Percentiles rank a stretch among this genome's conserved stretches.
Evolutionary conservation across 2,888 invertebrate genomes (phyloP).

Genomic region (Pterostichus madidus): DNA sequence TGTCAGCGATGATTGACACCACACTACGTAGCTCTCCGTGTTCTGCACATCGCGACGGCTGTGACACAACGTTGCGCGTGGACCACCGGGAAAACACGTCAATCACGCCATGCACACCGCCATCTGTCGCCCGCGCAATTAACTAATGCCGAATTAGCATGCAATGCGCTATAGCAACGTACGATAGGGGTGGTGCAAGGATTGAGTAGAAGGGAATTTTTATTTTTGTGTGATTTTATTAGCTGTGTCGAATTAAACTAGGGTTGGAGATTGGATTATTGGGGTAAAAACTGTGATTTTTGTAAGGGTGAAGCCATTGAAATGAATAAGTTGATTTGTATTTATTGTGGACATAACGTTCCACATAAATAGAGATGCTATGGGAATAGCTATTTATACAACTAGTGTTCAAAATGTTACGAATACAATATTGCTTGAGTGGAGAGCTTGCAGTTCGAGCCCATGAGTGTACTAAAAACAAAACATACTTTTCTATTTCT

Average conservation of each 20-base stretch:
- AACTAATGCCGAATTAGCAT: constrained; percentile 65
- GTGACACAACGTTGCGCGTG: constrained; percentile 43
- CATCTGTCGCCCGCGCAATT: constrained; percentile 64
- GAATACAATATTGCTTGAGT: no score
- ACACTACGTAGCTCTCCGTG: constrained; percentile 1
- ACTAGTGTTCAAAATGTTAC: no score
- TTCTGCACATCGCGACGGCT: constrained; percentile 26
- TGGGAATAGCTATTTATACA: no score
- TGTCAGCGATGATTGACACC: constrained; percentile 65
- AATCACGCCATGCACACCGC: constrained; percentile 55
- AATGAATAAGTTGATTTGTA: constrained; percentile 31
- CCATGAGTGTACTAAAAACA: no score
- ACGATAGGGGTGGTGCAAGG: constrained; percentile 25
- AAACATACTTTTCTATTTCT: no score
- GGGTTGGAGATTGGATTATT: constrained; percentile 21
- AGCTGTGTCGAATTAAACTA: constrained; percentile 42
- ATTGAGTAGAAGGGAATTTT: constrained; percentile 38
- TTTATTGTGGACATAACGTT: constrained; percentile 28
- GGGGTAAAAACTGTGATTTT: constrained; percentile 47
- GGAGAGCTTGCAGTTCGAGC: no score
- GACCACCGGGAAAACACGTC: constrained; percentile 67
- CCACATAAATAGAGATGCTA: not conserved
- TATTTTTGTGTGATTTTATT: constrained; percentile 48
- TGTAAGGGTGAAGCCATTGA: not conserved
- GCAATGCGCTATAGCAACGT: constrained; percentile 30